Conservation (phyloP, 2,113 vertebrate genomes). For the Nyctereutes procyonoides region DNA sequence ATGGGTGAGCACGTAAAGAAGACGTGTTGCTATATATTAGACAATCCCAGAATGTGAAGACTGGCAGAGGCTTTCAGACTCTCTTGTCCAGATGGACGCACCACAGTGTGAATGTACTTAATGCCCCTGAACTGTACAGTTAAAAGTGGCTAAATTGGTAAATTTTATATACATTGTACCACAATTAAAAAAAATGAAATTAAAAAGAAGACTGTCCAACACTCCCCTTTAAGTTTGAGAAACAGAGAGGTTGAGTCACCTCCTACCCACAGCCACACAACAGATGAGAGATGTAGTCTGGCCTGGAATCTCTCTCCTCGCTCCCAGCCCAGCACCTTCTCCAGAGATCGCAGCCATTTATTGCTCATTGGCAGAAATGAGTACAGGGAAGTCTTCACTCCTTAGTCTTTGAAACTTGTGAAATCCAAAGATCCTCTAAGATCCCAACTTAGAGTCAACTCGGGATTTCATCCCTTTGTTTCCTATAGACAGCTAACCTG, state of each 20-base stretch:
- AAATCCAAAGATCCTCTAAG: too few relatives aligned
- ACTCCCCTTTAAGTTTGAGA: not conserved
- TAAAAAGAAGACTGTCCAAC: not conserved
- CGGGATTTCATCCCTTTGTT: not conserved
- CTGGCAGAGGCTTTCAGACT: not conserved
- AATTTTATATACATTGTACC: not conserved
- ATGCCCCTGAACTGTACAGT: not conserved
- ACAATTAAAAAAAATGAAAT: not conserved
- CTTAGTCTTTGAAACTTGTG: not conserved
- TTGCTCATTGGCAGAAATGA: not conserved
- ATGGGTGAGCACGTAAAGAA: not conserved
- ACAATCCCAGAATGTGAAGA: not conserved
- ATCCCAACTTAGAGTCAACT: not conserved
- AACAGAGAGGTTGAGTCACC: not conserved
- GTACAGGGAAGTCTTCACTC: not conserved
- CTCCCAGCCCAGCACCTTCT: not conserved
- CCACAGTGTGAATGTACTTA: not conserved
- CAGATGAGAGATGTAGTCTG: not conserved
- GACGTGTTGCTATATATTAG: rapidly evolving
- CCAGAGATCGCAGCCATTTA: rapidly evolving
- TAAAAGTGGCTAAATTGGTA: not conserved
- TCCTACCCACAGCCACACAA: not conserved
- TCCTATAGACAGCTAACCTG: not conserved
- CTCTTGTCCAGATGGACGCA: not conserved
- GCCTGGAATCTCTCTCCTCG: not conserved